Conservation (phyloP, 2,113 vertebrate genomes). For the Solenodon paradoxus region DNA sequence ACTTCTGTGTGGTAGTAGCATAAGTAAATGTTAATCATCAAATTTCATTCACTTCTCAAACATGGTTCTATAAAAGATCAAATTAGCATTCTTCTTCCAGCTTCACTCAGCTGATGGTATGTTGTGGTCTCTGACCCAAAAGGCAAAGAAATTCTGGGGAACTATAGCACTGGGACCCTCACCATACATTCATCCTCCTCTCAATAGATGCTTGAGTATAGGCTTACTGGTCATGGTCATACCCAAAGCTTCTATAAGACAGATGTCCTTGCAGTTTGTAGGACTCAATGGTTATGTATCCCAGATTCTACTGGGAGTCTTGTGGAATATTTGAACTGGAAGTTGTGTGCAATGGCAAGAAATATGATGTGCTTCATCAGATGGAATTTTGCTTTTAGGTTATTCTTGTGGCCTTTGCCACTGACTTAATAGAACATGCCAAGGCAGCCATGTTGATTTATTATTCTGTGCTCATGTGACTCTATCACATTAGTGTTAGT, state of each 20-base stretch:
- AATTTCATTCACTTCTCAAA: background rate
- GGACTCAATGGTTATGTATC: background rate
- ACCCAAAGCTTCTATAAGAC: background rate
- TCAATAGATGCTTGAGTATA: background rate
- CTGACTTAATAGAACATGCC: background rate
- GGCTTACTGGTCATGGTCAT: fast-evolving
- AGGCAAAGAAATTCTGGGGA: background rate
- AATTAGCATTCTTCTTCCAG: background rate
- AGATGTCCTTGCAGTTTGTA: background rate
- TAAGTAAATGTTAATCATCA: background rate
- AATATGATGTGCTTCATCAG: background rate
- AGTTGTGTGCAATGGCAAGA: background rate
- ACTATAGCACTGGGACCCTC: background rate
- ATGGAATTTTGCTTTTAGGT: background rate
- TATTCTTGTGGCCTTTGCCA: background rate
- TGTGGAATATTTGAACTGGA: background rate
- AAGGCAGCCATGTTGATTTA: background rate
- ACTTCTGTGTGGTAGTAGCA: background rate
- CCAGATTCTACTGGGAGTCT: background rate
- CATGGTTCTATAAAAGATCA: background rate
- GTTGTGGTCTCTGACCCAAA: background rate
- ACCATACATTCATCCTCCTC: background rate
- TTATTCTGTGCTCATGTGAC: background rate
- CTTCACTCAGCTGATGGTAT: background rate
- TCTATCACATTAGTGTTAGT: background rate